A percentile compares a stretch with the other conserved stretches of the same genome.
Evolutionary conservation across 2,888 invertebrate species (phyloP).

Genomic region (Drosophila stalkeri): DNA sequence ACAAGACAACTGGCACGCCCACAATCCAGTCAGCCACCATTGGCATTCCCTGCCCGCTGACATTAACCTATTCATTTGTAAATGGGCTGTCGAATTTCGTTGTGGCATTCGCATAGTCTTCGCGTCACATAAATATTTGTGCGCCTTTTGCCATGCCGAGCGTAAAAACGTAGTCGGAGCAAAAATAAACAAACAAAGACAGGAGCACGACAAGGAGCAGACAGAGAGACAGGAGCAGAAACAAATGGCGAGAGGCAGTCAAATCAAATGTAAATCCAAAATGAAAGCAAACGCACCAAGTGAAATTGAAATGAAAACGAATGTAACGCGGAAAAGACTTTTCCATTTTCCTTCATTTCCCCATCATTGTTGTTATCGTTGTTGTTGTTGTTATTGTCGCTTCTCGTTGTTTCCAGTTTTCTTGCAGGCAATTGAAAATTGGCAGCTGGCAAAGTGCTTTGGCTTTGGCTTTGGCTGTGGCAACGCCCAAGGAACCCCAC

Average conservation of each 20-base stretch:
- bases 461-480: conserved; percentile 52
- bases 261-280: conserved; percentile 81
- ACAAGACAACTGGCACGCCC: conserved; percentile 51
- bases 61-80: conserved; percentile 80
- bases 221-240: conserved; percentile 3
- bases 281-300: conserved; percentile 72
- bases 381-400: conserved; percentile 32
- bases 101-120: conserved; percentile 55
- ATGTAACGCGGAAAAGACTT: conserved; percentile 49
- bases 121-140: conserved; percentile 79
- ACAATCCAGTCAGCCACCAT: background rate
- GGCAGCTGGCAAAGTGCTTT: conserved; percentile 74
- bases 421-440: conserved; percentile 76
- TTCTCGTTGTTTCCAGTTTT: conserved; percentile 48
- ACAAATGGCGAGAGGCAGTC: conserved; percentile 56
- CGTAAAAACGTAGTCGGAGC: conserved; percentile 69
- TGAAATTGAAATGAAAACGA: conserved; percentile 76
- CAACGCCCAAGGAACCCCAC: conserved; percentile 29
- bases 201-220: conserved; percentile 9
- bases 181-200: conserved; percentile 46
- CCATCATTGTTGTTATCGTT: conserved; percentile 15
- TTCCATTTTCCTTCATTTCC: conserved; percentile 56
- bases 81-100: conserved; percentile 77
- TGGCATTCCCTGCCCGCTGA: conserved; percentile 28
- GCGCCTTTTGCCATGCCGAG: conserved; percentile 71